Percentiles rank a stretch among this genome's conserved stretches.
Conservation (phyloP, 2,888 invertebrate genomes). For the Plebejus argus region DNA sequence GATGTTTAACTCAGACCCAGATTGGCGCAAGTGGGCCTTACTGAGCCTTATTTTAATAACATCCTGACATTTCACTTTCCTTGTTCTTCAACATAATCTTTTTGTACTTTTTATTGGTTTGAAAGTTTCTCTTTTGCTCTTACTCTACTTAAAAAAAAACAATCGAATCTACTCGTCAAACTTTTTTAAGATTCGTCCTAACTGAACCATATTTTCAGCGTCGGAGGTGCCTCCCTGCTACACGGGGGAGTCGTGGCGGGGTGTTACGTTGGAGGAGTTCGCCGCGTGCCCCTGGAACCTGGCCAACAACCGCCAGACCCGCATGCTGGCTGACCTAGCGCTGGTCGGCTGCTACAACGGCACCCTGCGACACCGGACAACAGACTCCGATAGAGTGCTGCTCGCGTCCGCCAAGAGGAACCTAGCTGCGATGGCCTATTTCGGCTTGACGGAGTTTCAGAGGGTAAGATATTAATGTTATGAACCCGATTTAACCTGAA, state of each 20-base stretch:
- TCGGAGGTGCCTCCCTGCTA: slow-evolving; percentile 93
- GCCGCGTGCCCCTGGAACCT: slow-evolving; percentile 95
- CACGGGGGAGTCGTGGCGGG: slow-evolving; percentile 90
- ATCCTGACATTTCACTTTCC: too few relatives aligned
- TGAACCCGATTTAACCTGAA: too few relatives aligned
- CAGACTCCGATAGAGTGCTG: slow-evolving; percentile 91
- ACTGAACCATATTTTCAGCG: slow-evolving; percentile 53
- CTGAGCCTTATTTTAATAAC: too few relatives aligned
- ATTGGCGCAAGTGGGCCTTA: too few relatives aligned
- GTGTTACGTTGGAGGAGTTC: slow-evolving; percentile 95
- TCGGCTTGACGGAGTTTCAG: slow-evolving; percentile 97
- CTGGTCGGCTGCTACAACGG: slow-evolving; percentile 97
- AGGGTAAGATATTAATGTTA: slow-evolving; percentile 77
- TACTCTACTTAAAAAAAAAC: too few relatives aligned
- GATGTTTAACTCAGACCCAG: too few relatives aligned
- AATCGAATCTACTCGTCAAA: neutral
- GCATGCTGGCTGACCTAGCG: slow-evolving; percentile 98
- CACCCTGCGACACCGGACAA: slow-evolving; percentile 84
- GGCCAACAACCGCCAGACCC: slow-evolving; percentile 97
- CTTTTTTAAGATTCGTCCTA: neutral
- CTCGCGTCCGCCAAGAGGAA: slow-evolving; percentile 97
- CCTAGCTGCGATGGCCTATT: slow-evolving; percentile 96
- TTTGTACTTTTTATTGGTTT: too few relatives aligned
- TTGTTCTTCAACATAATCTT: too few relatives aligned
- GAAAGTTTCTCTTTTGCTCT: neutral